A percentile compares a stretch with the other conserved stretches of the same genome.
Conservation (phyloP, 1,140 invertebrate genomes). For the Drosophila parvula region DNA sequence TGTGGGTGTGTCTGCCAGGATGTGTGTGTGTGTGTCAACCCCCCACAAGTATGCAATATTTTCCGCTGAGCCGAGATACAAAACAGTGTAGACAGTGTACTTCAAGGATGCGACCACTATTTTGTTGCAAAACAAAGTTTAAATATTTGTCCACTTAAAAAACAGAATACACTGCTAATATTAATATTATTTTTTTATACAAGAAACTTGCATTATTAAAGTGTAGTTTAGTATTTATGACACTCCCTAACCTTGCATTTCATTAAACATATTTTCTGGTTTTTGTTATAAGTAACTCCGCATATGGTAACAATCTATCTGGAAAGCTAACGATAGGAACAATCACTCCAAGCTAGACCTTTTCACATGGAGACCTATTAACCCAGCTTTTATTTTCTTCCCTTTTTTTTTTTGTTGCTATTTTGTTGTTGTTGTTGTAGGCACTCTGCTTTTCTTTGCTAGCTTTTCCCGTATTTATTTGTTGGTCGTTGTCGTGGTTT, state of each 20-base stretch:
- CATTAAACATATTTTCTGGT: no score
- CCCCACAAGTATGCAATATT: slow-evolving; percentile 19
- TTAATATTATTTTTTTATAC: no score
- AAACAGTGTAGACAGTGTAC: neutral
- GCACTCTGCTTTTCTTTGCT: slow-evolving; percentile 6
- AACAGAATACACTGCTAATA: no score
- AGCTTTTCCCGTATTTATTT: slow-evolving; percentile 49
- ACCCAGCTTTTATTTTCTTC: slow-evolving; percentile 34
- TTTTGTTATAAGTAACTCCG: neutral
- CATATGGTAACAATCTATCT: slow-evolving; percentile 15
- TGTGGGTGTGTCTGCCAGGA: neutral
- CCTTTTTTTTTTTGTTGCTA: neutral
- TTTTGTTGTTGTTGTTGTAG: neutral
- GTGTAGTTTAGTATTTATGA: no score
- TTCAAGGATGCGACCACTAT: neutral
- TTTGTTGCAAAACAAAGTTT: no score
- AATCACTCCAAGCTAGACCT: slow-evolving; percentile 39
- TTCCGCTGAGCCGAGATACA: neutral
- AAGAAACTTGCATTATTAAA: no score
- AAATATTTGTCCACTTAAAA: no score
- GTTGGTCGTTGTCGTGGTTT: slow-evolving; percentile 62
- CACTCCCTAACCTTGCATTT: no score
- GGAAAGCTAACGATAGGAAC: slow-evolving; percentile 6
- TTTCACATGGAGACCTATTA: slow-evolving; percentile 42
- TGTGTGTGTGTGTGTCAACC: neutral